phyloP scores from a whole-genome alignment of 1,140 invertebrate genomes.

The Philotrypesis tridentata region DNA sequence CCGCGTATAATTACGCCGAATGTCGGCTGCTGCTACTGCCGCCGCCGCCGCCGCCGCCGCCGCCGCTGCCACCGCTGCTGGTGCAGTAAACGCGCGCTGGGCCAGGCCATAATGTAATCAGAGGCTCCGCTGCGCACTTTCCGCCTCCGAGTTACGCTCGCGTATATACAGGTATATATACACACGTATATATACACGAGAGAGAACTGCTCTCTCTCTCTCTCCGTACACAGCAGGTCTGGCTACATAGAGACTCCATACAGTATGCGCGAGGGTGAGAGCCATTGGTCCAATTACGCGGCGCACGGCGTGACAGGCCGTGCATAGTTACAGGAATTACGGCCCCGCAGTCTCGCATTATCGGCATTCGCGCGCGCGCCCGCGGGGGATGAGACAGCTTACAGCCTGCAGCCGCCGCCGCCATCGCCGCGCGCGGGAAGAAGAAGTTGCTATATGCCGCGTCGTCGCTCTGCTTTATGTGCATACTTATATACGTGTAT shows the following conservation, averaged over 20 bases:
- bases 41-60: constrained; percentile 13
- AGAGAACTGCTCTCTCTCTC: neutral
- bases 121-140: constrained; percentile 5
- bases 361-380: constrained; percentile 6
- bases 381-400: constrained; percentile 1
- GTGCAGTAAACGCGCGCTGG: constrained; percentile 46
- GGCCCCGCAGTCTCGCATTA: neutral
- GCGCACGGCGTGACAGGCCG: neutral
- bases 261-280: neutral
- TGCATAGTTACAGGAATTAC: constrained; percentile 19
- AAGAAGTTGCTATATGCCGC: neutral
- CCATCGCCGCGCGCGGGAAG: no score
- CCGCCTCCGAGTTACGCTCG: neutral
- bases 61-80: neutral
- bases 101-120: constrained; percentile 58
- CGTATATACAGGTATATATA: neutral
- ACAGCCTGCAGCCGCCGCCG: no score
- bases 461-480: neutral
- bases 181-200: neutral
- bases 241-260: neutral
- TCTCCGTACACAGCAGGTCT: no score
- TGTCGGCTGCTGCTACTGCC: neutral
- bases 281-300: constrained; percentile 9
- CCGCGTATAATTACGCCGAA: constrained; percentile 34
- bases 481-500: neutral